Percentiles rank a stretch among this genome's conserved stretches.
Conservation (phyloP, 2,113 vertebrate genomes). For the Leptodactylus fuscus region DNA sequence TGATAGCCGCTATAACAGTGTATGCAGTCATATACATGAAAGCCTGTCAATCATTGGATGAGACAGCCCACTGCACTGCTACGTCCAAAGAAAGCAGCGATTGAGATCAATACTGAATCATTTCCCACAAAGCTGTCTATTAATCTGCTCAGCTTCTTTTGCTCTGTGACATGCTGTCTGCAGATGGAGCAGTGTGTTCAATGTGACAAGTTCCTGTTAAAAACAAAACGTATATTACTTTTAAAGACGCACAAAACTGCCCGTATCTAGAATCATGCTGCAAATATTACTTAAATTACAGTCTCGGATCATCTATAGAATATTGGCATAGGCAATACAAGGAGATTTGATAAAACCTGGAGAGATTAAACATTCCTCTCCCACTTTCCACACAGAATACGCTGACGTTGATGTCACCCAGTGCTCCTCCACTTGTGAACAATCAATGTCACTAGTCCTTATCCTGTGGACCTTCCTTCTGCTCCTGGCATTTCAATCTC, state of each 20-base stretch:
- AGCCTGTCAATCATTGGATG: too few species aligned
- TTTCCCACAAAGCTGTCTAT: neutral
- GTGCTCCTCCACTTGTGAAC: conserved; percentile 38
- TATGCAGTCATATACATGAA: neutral
- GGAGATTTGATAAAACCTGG: neutral
- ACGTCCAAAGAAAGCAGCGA: neutral
- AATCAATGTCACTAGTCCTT: conserved; percentile 54
- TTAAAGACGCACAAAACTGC: neutral
- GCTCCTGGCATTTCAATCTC: conserved; percentile 59
- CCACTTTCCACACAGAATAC: neutral
- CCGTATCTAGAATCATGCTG: neutral
- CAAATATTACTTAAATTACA: neutral
- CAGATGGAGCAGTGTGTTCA: neutral
- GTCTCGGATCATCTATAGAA: neutral
- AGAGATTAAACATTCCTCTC: neutral
- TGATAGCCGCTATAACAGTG: too few species aligned
- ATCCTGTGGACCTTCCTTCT: conserved; percentile 21
- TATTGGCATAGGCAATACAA: neutral
- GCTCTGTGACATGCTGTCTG: neutral
- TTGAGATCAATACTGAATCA: neutral
- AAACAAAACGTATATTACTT: neutral
- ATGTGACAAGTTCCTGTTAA: neutral
- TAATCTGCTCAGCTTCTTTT: neutral
- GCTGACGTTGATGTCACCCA: conserved; percentile 43
- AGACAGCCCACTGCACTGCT: neutral